phyloP scores from a whole-genome alignment of 2,113 vertebrate genomes.

The Atlantisia rogersi region DNA sequence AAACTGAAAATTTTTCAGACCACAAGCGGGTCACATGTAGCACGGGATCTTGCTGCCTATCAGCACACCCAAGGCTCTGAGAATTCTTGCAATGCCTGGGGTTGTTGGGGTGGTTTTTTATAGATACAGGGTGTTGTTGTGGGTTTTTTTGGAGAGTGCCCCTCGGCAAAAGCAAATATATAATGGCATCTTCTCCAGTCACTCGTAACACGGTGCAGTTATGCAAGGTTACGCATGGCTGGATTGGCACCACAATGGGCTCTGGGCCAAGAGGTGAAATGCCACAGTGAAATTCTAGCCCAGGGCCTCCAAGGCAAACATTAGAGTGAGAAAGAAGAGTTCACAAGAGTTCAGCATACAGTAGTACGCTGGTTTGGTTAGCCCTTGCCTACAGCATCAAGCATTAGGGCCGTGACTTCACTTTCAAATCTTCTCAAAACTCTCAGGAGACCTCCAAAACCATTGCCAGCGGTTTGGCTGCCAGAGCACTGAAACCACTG shows the following conservation, averaged over 20 bases:
- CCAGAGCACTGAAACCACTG: accelerated
- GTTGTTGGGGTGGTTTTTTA: neutral
- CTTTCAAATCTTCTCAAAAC: neutral
- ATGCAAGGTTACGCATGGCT: neutral
- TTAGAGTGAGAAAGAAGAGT: neutral
- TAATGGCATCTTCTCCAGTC: neutral
- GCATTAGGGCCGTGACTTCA: accelerated
- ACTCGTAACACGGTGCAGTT: neutral
- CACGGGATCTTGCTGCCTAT: neutral
- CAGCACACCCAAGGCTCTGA: accelerated
- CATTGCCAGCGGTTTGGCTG: accelerated
- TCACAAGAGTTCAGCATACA: neutral
- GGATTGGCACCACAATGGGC: neutral
- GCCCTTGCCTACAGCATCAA: neutral
- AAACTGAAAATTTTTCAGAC: neutral
- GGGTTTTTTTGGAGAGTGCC: neutral
- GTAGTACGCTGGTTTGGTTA: neutral
- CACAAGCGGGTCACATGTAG: neutral
- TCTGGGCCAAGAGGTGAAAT: neutral
- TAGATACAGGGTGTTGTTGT: neutral
- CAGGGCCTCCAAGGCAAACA: neutral
- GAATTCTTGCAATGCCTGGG: neutral
- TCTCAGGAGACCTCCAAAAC: neutral
- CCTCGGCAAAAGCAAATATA: neutral
- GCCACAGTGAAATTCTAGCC: neutral